Evolutionary conservation across 2,888 invertebrate genomes (phyloP).

Genomic region (Pammene fasciana): DNA sequence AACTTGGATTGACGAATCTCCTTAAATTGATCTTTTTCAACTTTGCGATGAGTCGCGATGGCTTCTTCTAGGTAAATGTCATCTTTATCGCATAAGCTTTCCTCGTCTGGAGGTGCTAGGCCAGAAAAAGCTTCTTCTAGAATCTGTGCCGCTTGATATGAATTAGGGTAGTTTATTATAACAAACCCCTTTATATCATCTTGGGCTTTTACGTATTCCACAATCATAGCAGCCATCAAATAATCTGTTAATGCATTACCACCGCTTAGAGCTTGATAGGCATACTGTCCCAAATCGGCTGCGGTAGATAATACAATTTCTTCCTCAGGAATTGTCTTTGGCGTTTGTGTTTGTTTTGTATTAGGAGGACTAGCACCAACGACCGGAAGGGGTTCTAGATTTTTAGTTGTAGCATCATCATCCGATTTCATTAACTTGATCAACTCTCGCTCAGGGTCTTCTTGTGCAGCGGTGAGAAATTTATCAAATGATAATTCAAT

Average conservation of each 20-base stretch:
- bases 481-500: conserved; percentile 75
- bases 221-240: conserved; percentile 82
- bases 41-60: conserved; percentile 66
- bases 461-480: conserved; percentile 58
- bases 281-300: conserved; percentile 82
- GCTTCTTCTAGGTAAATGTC: conserved; percentile 73
- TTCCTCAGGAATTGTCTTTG: conserved; percentile 83
- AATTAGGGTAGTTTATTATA: conserved; percentile 85
- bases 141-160: conserved; percentile 81
- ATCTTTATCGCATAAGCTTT: conserved; percentile 63
- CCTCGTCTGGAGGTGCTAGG: conserved; percentile 70
- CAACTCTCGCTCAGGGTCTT: conserved; percentile 66
- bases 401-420: conserved; percentile 60
- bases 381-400: conserved; percentile 57
- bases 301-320: conserved; percentile 76
- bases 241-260: conserved; percentile 83
- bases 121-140: conserved; percentile 85
- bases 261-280: conserved; percentile 78
- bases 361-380: conserved; percentile 61
- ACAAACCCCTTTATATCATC: conserved; percentile 82
- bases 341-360: conserved; percentile 84
- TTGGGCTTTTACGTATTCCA: conserved; percentile 83
- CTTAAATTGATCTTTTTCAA: conserved; percentile 66
- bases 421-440: conserved; percentile 67
- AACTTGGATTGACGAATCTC: conserved; percentile 75